phyloP scores from a whole-genome alignment of 2,113 vertebrate genomes.

The Aegithalos caudatus region DNA sequence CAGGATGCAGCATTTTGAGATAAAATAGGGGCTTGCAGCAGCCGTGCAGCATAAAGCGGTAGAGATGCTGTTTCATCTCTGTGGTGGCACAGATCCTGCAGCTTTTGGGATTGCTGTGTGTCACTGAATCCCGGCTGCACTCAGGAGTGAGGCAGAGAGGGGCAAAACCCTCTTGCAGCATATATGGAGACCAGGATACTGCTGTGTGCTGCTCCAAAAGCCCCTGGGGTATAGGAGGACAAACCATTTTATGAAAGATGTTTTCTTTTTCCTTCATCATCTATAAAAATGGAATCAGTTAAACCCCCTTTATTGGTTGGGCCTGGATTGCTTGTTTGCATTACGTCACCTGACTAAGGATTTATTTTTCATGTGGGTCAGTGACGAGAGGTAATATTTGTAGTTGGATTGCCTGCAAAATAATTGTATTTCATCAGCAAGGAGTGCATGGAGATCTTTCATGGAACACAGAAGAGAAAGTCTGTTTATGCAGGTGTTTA shows the following conservation, averaged over 20 bases:
- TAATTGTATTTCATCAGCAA: background rate
- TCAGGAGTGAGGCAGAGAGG: background rate
- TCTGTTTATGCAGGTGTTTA: background rate
- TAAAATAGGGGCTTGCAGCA: constrained; percentile 2
- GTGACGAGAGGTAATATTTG: background rate
- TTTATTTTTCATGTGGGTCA: constrained; percentile 14
- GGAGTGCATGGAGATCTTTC: background rate
- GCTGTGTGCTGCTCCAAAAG: background rate
- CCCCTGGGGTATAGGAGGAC: background rate
- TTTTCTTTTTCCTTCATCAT: background rate
- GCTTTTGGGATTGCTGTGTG: background rate
- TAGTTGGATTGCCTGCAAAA: background rate
- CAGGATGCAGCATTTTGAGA: background rate
- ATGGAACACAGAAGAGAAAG: background rate
- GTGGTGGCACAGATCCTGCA: background rate
- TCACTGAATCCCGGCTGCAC: background rate
- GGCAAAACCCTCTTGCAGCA: background rate
- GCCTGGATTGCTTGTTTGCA: background rate
- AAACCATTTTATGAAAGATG: background rate
- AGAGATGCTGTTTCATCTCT: constrained; percentile 14
- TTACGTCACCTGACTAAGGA: background rate
- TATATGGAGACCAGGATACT: background rate
- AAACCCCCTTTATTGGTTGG: background rate
- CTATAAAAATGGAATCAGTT: background rate
- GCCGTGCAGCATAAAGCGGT: background rate